Evolutionary conservation across 2,797 vertebrate genomes (phyloP), one percentile per base, ranked within the genome.

Genomic region (Microhierax caerulescens): DNA sequence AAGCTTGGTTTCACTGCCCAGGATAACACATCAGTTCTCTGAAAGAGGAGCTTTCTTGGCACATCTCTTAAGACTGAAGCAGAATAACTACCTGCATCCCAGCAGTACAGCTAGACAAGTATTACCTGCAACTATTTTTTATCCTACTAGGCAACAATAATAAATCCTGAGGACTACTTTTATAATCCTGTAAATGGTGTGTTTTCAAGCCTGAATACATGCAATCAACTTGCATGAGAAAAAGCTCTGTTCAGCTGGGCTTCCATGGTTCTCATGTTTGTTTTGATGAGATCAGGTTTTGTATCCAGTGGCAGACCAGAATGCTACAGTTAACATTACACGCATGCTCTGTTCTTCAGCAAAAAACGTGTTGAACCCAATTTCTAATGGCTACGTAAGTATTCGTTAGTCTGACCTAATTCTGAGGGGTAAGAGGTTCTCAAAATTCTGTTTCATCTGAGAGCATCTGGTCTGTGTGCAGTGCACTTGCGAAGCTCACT

Each of bases 391-490:
- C 41, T n/a, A 37, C 34, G 30, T 47, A 47, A 88, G 78, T 28
- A 9, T 23, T 21, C 80, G 15, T 19, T 64, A 68, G 34, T 47
- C n/a, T 51, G 22, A 65, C 21, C 41, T 64, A 23, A 23, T 79
- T 78, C 23, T 80, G n/a, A 79, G 28, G 37, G 4, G 4, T 22
- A 60, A 48, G 20, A 19, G 56, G 10, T 77, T 60, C 36, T 68
- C 47, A 25, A 50, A 65, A 32, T 47, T 74, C 60, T 75, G 41
- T 50, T 94, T 85, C 85, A 98, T 97, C 97, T 97, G 97, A 89
- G 91, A 65, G 80, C 97, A 97, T 85, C 85, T 98, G 65, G 74
- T 77, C 82, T 98, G 95, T 24, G 98, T 56, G 28, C 94, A 89
- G 87, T 97, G 47, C 90, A n/a, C 48, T 96, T 97, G 50, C 37